Base-by-base conservation (phyloP, 2,888 invertebrate genomes). In the Drosophila nr. fundita region DNA sequence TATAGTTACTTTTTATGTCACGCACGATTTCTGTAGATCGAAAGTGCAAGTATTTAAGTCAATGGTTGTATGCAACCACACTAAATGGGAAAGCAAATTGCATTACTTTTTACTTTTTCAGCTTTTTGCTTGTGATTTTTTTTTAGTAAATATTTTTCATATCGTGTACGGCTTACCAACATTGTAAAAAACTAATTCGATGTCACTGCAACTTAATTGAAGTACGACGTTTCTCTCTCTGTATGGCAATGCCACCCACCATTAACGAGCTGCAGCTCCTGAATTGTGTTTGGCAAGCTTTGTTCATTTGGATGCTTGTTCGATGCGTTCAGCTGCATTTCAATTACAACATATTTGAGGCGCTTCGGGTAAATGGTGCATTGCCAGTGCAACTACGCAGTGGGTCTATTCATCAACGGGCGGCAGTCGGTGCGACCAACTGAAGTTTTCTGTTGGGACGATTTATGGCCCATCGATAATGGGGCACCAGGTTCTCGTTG, bases 341-440 rank as follows among this genome's bases (percentile, higher is more conserved):
- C 89, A 89, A 89, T 87, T 85, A 89, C 82, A 82, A 72, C 89
- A 76, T 82, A 87, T 83, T 83, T 82, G 76, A 89, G 75, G 68
- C 59, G 66, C 72, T 71, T 64, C 70, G 67, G 49, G 59, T 42
- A 64, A 53, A 60, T 52, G 62, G 24, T 36, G 15, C 55, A 45
- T 27, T 13, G 7, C 27, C 13, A 21, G 29, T 29, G 65, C 65
- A 24, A 13, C 36, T 7, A 42, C 70, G 68, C 80, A 67, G 13
- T 59, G 87, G 80, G 64, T 48, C 70, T 77, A 84, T 82, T 82
- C 78, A 73, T 80, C 75, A 75, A 54, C 30, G 50, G 57, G 5
- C 18, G 61, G 55, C 24, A 15, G 45, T 61, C 36, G 34, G 61
- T 67, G 58, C 50, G 55, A 62, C 61, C 50, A 40, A 55, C 36